Percentiles rank a stretch among this genome's conserved stretches.
Evolutionary conservation across 2,888 invertebrate genomes (phyloP).

Genomic region (Teleiodes luculella): DNA sequence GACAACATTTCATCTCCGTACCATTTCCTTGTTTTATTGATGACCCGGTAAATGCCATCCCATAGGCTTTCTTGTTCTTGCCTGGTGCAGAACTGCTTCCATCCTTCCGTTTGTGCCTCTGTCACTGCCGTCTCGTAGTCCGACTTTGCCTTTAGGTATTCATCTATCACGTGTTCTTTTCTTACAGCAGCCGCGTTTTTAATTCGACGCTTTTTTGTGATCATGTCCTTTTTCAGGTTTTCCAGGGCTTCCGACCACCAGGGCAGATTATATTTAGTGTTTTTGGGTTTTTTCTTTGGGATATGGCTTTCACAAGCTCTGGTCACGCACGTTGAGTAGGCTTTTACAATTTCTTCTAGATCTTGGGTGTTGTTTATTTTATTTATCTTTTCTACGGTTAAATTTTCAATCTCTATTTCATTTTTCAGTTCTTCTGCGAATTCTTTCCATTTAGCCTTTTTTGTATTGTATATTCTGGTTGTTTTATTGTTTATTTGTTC

Average conservation of each 20-base stretch:
- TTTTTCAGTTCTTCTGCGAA: neutral
- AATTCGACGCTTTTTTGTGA: neutral
- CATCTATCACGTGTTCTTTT: neutral
- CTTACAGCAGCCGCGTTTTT: neutral
- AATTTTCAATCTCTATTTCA: no score
- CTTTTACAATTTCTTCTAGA: no score
- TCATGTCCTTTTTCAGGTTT: neutral
- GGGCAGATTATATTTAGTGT: no score
- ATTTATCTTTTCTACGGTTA: neutral
- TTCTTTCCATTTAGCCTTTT: neutral
- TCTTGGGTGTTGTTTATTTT: no score
- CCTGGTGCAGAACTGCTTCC: neutral
- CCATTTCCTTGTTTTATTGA: neutral
- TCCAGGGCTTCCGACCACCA: neutral
- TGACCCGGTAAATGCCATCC: neutral
- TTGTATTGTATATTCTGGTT: neutral
- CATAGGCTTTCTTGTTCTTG: neutral
- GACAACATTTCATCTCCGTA: neutral
- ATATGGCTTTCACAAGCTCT: no score
- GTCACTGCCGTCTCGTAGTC: neutral
- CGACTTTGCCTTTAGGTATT: neutral
- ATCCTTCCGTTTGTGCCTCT: neutral
- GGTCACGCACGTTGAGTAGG: no score
- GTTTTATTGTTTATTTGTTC: no score
- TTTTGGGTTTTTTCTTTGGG: no score